Evolutionary conservation across 2,797 vertebrate genomes (phyloP), one percentile per base, ranked within the genome.

Genomic region (Oryzias sinensis): DNA sequence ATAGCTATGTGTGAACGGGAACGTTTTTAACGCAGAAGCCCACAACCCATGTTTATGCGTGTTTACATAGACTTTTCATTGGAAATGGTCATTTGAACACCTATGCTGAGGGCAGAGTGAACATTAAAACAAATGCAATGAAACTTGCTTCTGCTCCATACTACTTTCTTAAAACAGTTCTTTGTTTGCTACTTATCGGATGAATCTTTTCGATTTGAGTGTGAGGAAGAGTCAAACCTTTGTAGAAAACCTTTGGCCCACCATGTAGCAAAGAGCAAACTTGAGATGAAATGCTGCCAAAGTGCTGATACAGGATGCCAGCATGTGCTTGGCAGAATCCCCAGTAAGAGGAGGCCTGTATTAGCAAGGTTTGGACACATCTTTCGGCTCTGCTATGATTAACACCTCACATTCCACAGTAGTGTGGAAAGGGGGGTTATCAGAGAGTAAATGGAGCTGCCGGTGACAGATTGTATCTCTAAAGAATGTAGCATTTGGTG

Each of bases 371-470:
- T 57, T 70, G 65, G 75, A 78, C 81, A 74, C 40, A 77, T 80
- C 80, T 81, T 7, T 16, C 42, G 74, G 81, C 74, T 24, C 6
- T 15, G 8, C 60, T 1, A 46, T 67, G 65, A 79, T 47, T 29
- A 80, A 82, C 80, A 52, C 76, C 74, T 65, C 59, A 76, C 86
- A 89, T 89, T 88, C 87, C 84, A 46, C 59, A 33, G 77, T 63
- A 74, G 69, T 62, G 64, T 63, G 43, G 29, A 54, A 74, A 67
- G 71, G 74, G 61, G 75, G 61, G 57, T 55, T 64, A 27, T 15
- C 43, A 42, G 33, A 22, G 48, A 51, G 56, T 46, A 44, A 59
- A 53, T 22, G 17, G 62, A 72, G 74, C 56, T 24, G 57, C 56
- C 47, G 62, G 5, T 41, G 14, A 64, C 54, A 55, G 44, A 68